These are phyloP conservation scores for Himalopsyche japonica DNA, from an alignment of 2,888 invertebrate species.

Conservation along the genomic window DNA sequence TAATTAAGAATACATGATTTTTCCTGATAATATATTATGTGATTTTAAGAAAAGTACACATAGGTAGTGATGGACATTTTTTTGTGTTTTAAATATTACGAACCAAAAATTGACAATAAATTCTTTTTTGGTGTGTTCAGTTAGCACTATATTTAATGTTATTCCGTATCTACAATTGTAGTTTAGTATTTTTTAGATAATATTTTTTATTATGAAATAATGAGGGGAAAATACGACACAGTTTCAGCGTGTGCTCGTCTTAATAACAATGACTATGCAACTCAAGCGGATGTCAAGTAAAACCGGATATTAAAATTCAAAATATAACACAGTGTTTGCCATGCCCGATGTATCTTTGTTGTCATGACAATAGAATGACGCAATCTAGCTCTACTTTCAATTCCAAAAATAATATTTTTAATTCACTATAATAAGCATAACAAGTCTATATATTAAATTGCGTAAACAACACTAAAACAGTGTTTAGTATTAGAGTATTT, in stretches of 20 bases:
- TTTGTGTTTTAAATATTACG: too few relatives aligned
- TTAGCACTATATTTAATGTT: too few relatives aligned
- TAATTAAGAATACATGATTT: too few relatives aligned
- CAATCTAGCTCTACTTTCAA: not conserved
- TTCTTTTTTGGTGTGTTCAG: too few relatives aligned
- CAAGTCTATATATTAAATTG: too few relatives aligned
- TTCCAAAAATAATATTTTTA: not conserved
- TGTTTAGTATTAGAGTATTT: too few relatives aligned
- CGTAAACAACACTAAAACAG: too few relatives aligned
- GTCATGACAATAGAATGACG: not conserved
- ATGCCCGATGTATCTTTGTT: not conserved
- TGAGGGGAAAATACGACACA: not conserved
- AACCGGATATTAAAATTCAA: constrained; percentile 18
- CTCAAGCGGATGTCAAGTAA: constrained; percentile 10
- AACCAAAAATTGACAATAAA: too few relatives aligned
- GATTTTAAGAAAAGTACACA: too few relatives aligned
- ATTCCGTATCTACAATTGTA: too few relatives aligned
- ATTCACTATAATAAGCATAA: not conserved
- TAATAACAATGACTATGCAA: not conserved
- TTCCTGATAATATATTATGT: too few relatives aligned
- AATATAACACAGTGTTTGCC: constrained; percentile 2
- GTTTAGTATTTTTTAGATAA: not conserved
- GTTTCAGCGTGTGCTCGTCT: not conserved
- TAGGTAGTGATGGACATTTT: too few relatives aligned
- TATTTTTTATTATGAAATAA: not conserved